Conservation (phyloP, 2,113 vertebrate species). For the Tauraco erythrolophus region DNA sequence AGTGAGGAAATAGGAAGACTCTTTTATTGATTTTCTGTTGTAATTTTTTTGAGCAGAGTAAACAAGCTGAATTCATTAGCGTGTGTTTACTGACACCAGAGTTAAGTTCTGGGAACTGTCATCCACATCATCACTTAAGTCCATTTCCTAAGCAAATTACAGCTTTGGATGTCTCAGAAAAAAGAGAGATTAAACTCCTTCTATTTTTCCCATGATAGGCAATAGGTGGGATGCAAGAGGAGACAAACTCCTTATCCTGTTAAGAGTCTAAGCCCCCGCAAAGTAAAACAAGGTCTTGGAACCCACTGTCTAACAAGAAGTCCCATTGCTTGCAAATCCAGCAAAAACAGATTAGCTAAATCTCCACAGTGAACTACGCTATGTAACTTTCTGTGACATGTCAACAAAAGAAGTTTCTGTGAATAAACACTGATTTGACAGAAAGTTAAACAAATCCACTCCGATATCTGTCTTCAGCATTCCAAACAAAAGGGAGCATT, state of each 20-base stretch:
- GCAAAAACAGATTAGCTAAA: slow-evolving; percentile 7
- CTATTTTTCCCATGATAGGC: background rate
- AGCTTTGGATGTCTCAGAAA: background rate
- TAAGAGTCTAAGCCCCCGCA: background rate
- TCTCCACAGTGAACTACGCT: background rate
- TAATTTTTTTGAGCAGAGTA: background rate
- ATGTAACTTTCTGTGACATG: background rate
- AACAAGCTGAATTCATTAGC: background rate
- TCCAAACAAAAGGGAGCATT: slow-evolving; percentile 4
- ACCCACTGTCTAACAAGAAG: background rate
- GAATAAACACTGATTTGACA: slow-evolving; percentile 53
- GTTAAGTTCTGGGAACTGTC: background rate
- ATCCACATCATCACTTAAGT: background rate
- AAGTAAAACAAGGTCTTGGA: slow-evolving; percentile 3
- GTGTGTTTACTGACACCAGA: background rate
- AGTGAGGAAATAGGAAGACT: background rate
- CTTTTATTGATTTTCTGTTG: background rate
- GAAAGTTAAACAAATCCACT: slow-evolving; percentile 42
- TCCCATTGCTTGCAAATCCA: background rate
- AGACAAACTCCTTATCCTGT: background rate
- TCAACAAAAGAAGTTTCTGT: slow-evolving; percentile 19
- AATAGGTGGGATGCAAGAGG: background rate
- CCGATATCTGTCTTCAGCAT: background rate
- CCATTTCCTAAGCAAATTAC: background rate
- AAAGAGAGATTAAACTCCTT: background rate